These are phyloP conservation scores for Chironomus tentans DNA, from an alignment of 2,888 invertebrate species.

Conservation along the genomic window DNA sequence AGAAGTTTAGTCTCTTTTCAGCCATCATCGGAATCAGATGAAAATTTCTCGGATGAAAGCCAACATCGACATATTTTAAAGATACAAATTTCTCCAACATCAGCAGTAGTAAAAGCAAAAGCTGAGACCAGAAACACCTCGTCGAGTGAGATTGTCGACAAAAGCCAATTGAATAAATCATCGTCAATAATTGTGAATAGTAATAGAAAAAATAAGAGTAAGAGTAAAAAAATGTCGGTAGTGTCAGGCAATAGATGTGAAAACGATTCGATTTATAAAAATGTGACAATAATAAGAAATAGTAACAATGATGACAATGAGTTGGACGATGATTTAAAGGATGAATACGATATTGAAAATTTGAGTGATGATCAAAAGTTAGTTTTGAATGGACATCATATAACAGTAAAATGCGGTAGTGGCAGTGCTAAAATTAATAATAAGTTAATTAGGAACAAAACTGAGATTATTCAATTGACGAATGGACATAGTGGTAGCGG, in stretches of 20 bases:
- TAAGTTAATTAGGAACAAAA: neutral
- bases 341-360: neutral
- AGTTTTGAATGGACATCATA: neutral
- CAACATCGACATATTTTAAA: neutral
- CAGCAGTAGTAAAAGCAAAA: neutral
- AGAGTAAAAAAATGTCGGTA: neutral
- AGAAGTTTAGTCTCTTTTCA: neutral
- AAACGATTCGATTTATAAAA: neutral
- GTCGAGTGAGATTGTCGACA: neutral
- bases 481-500: neutral
- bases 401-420: neutral
- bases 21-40: conserved; percentile 9
- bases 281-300: neutral
- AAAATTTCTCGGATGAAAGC: neutral
- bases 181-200: neutral
- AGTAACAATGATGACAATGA: neutral
- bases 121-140: too few relatives aligned
- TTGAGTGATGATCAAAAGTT: conserved; percentile 22
- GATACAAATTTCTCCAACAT: conserved; percentile 5
- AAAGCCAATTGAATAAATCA: neutral
- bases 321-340: neutral
- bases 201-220: neutral
- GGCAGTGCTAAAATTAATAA: too few relatives aligned
- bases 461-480: neutral
- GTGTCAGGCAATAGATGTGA: neutral